A percentile compares a stretch with the other conserved stretches of the same genome.
Evolutionary conservation across 2,797 vertebrate species (phyloP).

Genomic region (Bryconaethiops microstoma): DNA sequence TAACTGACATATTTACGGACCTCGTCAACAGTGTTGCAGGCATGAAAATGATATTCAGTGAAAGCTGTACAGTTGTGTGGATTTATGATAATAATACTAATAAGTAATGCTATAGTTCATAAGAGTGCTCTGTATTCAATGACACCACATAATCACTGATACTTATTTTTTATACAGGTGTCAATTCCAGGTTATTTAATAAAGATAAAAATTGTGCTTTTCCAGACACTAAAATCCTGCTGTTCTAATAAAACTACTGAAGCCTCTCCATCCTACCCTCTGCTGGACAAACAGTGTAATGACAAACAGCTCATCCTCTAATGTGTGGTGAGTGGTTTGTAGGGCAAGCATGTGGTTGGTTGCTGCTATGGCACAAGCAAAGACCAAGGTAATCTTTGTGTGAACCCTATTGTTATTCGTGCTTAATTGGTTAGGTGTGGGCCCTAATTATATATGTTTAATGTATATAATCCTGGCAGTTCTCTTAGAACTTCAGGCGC

Average conservation of each 20-base stretch:
- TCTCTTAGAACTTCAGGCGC: no score
- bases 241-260: constrained; percentile 20
- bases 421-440: no score
- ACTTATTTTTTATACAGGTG: neutral
- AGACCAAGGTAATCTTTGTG: no score
- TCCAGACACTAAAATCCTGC: constrained; percentile 1
- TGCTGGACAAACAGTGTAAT: constrained; percentile 60
- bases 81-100: neutral
- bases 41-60: neutral
- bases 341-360: neutral
- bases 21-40: neutral
- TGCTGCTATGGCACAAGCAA: no score
- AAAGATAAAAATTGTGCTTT: constrained; percentile 1
- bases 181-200: neutral
- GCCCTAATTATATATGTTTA: no score
- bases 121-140: no score
- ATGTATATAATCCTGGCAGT: no score
- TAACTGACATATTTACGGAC: constrained; percentile 21
- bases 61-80: neutral
- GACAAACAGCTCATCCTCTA: constrained; percentile 54
- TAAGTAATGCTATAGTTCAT: neutral
- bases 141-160: neutral
- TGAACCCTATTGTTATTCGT: no score
- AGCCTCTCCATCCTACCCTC: constrained; percentile 63
- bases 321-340: no score